A percentile compares a stretch with the other conserved stretches of the same genome.
Conservation (phyloP, 1,140 invertebrate species). For the Lepeophtheirus salmonis region DNA sequence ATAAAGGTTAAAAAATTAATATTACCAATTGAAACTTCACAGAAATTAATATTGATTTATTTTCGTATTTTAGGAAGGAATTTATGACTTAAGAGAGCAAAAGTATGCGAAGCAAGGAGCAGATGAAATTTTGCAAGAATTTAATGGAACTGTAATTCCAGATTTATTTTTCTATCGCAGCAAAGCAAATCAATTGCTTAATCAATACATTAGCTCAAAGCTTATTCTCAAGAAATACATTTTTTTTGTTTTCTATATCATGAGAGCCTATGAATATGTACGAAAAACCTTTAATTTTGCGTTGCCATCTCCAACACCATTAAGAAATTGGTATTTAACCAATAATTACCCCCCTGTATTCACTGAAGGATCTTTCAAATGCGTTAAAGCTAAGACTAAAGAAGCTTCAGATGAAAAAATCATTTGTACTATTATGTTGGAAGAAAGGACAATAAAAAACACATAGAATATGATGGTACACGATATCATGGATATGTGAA, state of each 20-base stretch:
- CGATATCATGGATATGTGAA: too few relatives aligned
- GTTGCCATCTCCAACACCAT: not conserved
- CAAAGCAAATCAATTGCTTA: not conserved
- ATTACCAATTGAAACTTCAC: too few relatives aligned
- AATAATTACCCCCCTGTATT: not conserved
- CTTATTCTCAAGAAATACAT: not conserved
- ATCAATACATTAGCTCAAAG: not conserved
- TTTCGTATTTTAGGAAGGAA: not conserved
- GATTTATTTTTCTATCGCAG: not conserved
- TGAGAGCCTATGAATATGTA: conserved; percentile 7
- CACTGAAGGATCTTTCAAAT: too few relatives aligned
- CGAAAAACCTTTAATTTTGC: not conserved
- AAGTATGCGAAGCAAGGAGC: not conserved
- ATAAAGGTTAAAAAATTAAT: too few relatives aligned
- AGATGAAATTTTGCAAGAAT: not conserved
- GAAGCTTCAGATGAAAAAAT: too few relatives aligned
- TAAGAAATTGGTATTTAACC: conserved; percentile 4
- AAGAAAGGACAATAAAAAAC: too few relatives aligned
- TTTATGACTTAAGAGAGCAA: not conserved
- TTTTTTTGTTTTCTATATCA: not conserved
- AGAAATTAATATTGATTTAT: too few relatives aligned
- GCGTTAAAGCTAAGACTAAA: too few relatives aligned
- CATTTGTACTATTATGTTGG: too few relatives aligned
- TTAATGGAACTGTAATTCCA: not conserved
- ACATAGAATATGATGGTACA: too few relatives aligned